Conservation (phyloP, 2,113 vertebrate species). For the Rallus limicola region DNA sequence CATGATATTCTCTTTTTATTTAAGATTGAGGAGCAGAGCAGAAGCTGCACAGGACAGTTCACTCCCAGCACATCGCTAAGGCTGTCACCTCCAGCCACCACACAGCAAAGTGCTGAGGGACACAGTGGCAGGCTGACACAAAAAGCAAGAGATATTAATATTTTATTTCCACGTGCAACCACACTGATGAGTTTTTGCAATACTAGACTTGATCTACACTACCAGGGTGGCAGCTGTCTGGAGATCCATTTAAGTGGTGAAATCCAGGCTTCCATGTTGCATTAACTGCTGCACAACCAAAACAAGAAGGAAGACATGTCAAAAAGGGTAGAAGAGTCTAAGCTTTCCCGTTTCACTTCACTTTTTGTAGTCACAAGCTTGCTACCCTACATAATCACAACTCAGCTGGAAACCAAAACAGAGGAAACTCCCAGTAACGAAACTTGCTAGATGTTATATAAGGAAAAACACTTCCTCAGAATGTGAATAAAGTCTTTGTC, state of each 20-base stretch:
- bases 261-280: not conserved
- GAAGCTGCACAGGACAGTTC: not conserved
- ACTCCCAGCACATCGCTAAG: not conserved
- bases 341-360: slow-evolving; percentile 15
- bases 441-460: not conserved
- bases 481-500: not conserved
- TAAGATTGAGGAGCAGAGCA: not conserved
- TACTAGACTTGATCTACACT: not conserved
- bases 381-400: not conserved
- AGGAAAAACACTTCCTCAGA: not conserved
- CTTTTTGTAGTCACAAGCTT: not conserved
- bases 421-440: not conserved
- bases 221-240: not conserved
- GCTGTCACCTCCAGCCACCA: not conserved
- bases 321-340: not conserved
- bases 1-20: not conserved
- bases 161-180: not conserved
- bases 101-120: not conserved
- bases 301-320: not conserved
- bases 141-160: not conserved
- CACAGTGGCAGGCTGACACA: not conserved
- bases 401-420: not conserved
- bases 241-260: not conserved
- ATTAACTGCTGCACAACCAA: not conserved
- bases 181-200: not conserved